Base-by-base conservation (phyloP, 2,888 invertebrate species). In the Cantharis lateralis region DNA sequence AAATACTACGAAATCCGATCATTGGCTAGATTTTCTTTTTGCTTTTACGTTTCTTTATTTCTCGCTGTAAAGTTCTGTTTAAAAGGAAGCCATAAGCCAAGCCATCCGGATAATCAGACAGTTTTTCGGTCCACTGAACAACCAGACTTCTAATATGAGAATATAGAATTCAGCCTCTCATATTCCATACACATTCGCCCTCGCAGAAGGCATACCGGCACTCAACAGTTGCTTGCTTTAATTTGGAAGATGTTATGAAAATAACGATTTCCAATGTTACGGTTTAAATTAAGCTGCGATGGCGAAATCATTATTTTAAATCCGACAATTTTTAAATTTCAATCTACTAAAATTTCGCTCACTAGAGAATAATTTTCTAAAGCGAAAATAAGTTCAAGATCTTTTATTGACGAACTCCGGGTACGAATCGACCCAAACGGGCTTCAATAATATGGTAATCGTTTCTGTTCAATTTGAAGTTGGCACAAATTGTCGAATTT, bases 381-480 rank as follows among this genome's bases (percentile, higher is more conserved):
- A 16, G 64, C 63, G 76, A 73, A 70, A 73, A 76, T 64, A 76
- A 72, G 64, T 66, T 72, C 18, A 66, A 32, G 70, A 76, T 76
- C 69, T 76, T 76, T 76, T 71, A 76, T 76, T 76, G 24, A 68
- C 48, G 76, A 72, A 69, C 72, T 72, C 72, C 48, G 28, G 26
- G 28, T 28, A 62, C 71, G 28, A 76, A 75, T 78, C 77, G 48
- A 72, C 72, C 68, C 71, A 66, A 62, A 18, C 68, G 63, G 48
- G 28, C 82, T 83, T 80, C 84, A 84, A 84, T 84, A 84, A 84
- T 84, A 84, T 84, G 84, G 82, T 84, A 84, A 84, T 84, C 83
- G 80, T 75, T 77, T 77, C 75, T 77, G 82, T 78, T 82, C 83
- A 82, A 84, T 83, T 84, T 82, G 72, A 79, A 77, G 77, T 64